A percentile compares a stretch with the other conserved stretches of the same genome.
Evolutionary conservation across 2,797 vertebrate species (phyloP).

Genomic region (Phataginus tetradactyla): DNA sequence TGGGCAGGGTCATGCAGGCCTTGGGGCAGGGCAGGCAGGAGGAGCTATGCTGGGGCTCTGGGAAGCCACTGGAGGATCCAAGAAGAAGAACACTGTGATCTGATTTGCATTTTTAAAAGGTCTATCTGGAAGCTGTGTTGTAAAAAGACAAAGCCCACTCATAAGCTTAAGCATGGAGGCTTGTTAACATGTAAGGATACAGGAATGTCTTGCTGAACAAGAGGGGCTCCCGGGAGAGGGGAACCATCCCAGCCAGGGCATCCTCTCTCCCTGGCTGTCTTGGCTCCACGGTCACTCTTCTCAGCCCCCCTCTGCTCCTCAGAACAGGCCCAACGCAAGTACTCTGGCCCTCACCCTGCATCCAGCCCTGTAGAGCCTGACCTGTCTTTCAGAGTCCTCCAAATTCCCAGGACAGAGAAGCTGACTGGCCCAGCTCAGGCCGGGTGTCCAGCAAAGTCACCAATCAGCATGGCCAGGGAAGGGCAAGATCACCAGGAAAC

Average conservation of each 20-base stretch:
- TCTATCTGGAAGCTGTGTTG: neutral
- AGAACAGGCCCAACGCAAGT: neutral
- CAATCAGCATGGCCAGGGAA: neutral
- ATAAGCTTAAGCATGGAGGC: neutral
- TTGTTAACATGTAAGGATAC: neutral
- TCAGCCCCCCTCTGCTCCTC: neutral
- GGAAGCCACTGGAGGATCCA: neutral
- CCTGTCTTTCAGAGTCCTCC: neutral
- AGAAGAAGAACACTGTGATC: neutral
- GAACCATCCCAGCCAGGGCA: neutral
- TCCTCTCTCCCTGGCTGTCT: neutral
- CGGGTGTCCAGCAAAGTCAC: neutral
- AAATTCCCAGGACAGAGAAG: neutral
- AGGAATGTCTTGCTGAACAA: neutral
- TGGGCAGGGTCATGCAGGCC: neutral
- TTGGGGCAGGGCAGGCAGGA: neutral
- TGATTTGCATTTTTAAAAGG: slow-evolving; percentile 28
- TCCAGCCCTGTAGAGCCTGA: neutral
- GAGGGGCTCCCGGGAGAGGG: neutral
- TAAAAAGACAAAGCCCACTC: slow-evolving; percentile 30
- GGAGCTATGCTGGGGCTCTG: neutral
- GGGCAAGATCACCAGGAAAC: neutral
- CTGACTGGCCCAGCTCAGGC: neutral
- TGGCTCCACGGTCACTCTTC: neutral
- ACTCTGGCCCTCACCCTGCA: neutral